Percentiles rank a stretch among this genome's conserved stretches.
Evolutionary conservation across 2,113 vertebrate species (phyloP).

Genomic region (Oceanodroma tethys): DNA sequence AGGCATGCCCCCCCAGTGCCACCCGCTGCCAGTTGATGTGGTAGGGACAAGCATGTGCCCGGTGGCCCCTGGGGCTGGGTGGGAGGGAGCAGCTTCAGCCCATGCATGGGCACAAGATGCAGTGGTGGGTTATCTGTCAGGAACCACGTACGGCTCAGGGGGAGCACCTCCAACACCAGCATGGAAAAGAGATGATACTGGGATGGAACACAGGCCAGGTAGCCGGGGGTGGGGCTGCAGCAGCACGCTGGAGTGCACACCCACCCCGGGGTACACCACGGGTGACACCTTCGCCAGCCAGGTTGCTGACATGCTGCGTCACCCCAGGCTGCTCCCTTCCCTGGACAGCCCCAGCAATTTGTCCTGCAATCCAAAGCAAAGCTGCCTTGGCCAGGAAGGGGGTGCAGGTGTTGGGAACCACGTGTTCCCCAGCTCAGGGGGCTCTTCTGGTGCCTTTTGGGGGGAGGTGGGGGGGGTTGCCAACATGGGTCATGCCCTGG

Average conservation of each 20-base stretch:
- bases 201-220: neutral
- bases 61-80: neutral
- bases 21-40: neutral
- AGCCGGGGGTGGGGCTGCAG: neutral
- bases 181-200: neutral
- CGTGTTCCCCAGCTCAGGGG: neutral
- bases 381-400: neutral
- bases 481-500: neutral
- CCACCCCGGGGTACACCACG: neutral
- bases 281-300: neutral
- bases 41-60: neutral
- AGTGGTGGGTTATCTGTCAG: neutral
- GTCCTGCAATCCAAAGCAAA: neutral
- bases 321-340: neutral
- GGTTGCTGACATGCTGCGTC: neutral
- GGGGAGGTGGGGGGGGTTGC: neutral
- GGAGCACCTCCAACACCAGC: neutral
- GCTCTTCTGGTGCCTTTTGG: neutral
- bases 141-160: rapidly evolving
- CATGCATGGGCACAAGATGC: neutral
- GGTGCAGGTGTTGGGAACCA: neutral
- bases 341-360: neutral
- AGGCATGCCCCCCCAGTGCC: neutral
- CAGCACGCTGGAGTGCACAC: neutral
- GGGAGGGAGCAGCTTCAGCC: neutral